Percentiles rank a stretch among this genome's conserved stretches.
These are phyloP conservation scores for Platynereis dumerilii DNA, from an alignment of 2,888 invertebrate genomes.

Conservation along the genomic window DNA sequence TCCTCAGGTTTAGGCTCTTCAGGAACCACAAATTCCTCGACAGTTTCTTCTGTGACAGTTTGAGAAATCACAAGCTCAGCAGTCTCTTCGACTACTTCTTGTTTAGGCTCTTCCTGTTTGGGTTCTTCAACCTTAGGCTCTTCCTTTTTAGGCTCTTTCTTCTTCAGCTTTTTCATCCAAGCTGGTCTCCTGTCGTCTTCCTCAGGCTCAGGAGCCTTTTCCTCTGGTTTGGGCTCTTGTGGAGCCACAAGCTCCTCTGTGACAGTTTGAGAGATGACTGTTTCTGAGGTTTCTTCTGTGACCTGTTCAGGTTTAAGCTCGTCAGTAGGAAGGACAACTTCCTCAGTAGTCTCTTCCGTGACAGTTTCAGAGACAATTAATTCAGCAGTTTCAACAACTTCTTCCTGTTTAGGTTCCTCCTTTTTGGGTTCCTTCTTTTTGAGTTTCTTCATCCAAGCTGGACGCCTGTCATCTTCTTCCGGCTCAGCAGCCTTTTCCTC, in stretches of 20 bases:
- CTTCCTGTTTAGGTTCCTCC: background rate
- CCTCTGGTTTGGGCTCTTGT: conserved; percentile 6
- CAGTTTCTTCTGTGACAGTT: background rate
- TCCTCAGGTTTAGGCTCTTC: conserved; percentile 2
- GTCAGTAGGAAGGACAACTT: too few species aligned
- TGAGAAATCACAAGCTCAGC: background rate
- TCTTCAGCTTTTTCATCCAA: background rate
- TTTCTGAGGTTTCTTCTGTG: background rate
- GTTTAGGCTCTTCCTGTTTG: conserved; percentile 13
- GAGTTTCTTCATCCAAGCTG: background rate
- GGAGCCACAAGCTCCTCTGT: background rate
- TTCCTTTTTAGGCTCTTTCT: background rate
- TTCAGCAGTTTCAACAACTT: conserved; percentile 10
- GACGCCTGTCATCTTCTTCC: background rate
- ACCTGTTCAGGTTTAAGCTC: background rate
- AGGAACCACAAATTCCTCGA: background rate
- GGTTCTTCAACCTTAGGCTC: background rate
- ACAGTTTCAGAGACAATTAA: too few species aligned
- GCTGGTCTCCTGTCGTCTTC: background rate
- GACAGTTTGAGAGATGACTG: background rate
- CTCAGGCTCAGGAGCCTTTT: background rate
- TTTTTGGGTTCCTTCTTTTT: background rate
- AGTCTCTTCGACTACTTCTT: background rate
- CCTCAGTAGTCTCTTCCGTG: too few species aligned
- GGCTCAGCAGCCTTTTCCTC: background rate